Evolutionary conservation across 2,888 invertebrate species (phyloP), one percentile per base, ranked within the genome.

Genomic region (Amiota minor): DNA sequence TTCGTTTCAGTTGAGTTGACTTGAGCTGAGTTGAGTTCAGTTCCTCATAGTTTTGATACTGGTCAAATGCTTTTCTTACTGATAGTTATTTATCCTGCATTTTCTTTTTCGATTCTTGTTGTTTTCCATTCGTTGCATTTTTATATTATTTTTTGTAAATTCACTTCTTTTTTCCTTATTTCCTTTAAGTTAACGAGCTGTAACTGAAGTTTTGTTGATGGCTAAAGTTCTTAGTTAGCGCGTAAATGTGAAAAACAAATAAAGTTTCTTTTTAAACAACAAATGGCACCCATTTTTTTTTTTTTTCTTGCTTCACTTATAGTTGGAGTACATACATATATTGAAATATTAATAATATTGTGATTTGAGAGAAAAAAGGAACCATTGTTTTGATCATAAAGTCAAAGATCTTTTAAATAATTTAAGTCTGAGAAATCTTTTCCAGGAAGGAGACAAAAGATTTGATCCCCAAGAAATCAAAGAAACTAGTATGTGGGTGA

Each of bases 161-260:
- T 16, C 20, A 45, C 61, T 45, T 71, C 81, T 79, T 82, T 78
- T 83, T 46, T 67, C 18, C 8, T 14, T 49, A 46, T 16, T 65
- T 62, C 35, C 20, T 35, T 46, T 9, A 71, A 59, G 50, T 61
- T 49, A 50, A 62, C 61, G 70, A 62, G 70, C 23, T 61, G 50
- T 46, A 71, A 50, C 47, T 83, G 83, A 83, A 83, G 83, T 83
- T 83, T 83, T 84, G 78, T 82, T 83, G 83, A 84, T 83, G 84
- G 81, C 78, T 71, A 75, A 76, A 83, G 81, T 78, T 78, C 77
- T 78, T 76, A 78, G 74, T 82, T 80, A 82, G 82, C 84, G 78
- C 77, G 67, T 68, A 68, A 68, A 68, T 68, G 53, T 68, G 81
- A 78, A 84, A 84, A 83, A 83, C 83, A 83, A 82, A 84, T 83